Conservation (phyloP, 2,113 vertebrate genomes). For the Irena cyanogastra region DNA sequence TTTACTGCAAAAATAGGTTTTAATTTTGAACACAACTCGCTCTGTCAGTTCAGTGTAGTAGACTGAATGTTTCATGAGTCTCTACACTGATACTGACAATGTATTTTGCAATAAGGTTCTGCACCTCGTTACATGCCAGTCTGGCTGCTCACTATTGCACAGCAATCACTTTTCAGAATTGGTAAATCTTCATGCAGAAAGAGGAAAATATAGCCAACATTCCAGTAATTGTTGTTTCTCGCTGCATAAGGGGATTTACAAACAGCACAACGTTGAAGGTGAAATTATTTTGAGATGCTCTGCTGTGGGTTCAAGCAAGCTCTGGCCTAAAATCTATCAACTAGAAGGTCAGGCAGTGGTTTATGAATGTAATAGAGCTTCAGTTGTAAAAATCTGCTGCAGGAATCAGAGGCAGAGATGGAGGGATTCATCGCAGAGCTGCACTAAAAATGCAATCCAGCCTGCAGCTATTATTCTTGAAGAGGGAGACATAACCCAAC, state of each 20-base stretch:
- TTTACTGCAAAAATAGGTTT: neutral
- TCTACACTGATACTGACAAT: neutral
- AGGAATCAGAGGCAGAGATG: neutral
- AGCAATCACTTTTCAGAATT: neutral
- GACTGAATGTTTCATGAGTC: neutral
- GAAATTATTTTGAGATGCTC: slow-evolving; percentile 15
- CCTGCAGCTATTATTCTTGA: neutral
- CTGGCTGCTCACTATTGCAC: neutral
- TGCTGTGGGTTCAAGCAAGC: neutral
- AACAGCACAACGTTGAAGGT: neutral
- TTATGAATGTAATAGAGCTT: neutral
- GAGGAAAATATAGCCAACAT: neutral
- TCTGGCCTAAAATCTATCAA: slow-evolving; percentile 21
- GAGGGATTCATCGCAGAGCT: neutral
- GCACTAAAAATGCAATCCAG: neutral
- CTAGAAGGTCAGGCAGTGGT: neutral
- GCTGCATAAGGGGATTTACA: neutral
- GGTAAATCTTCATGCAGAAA: slow-evolving; percentile 7
- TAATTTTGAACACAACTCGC: neutral
- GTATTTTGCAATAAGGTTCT: neutral
- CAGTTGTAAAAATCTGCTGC: slow-evolving; percentile 18
- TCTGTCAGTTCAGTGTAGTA: neutral
- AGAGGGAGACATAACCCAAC: neutral
- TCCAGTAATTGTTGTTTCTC: neutral
- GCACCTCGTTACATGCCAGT: neutral